Conservation (phyloP, 2,797 vertebrate genomes). For the Caiman crocodilus region DNA sequence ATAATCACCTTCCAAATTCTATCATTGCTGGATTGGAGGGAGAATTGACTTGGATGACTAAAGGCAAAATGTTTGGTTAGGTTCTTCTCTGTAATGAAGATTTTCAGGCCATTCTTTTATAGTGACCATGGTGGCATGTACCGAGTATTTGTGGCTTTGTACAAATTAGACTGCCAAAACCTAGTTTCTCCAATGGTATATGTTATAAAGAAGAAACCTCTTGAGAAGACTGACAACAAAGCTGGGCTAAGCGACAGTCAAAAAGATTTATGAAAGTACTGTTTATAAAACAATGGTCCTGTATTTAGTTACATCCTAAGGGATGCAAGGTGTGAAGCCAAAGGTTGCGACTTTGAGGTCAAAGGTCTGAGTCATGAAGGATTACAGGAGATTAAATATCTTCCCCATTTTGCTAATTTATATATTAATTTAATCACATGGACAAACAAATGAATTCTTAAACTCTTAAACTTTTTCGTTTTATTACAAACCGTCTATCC, state of each 20-base stretch:
- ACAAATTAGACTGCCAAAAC: accelerated
- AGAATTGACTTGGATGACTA: neutral
- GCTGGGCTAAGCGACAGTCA: neutral
- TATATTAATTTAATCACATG: neutral
- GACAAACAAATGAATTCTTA: too few species aligned
- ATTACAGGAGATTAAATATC: slow-evolving; percentile 79
- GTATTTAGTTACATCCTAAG: neutral
- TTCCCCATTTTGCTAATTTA: slow-evolving; percentile 31
- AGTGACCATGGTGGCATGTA: neutral
- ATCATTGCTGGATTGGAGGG: neutral
- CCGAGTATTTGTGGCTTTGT: too few species aligned
- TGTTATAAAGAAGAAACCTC: neutral
- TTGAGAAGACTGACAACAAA: neutral
- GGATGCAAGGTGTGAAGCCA: slow-evolving; percentile 69
- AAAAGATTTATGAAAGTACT: slow-evolving; percentile 26
- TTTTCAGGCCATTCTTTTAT: neutral
- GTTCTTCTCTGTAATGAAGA: neutral
- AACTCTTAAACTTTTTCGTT: neutral
- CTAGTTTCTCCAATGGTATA: accelerated
- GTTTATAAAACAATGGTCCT: slow-evolving; percentile 55
- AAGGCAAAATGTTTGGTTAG: accelerated
- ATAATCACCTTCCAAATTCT: neutral
- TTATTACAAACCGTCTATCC: neutral
- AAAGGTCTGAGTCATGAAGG: slow-evolving; percentile 71
- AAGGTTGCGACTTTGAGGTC: slow-evolving; percentile 76